Evolutionary conservation across 2,888 invertebrate species (phyloP).

Genomic region (Blastobasis adustella): DNA sequence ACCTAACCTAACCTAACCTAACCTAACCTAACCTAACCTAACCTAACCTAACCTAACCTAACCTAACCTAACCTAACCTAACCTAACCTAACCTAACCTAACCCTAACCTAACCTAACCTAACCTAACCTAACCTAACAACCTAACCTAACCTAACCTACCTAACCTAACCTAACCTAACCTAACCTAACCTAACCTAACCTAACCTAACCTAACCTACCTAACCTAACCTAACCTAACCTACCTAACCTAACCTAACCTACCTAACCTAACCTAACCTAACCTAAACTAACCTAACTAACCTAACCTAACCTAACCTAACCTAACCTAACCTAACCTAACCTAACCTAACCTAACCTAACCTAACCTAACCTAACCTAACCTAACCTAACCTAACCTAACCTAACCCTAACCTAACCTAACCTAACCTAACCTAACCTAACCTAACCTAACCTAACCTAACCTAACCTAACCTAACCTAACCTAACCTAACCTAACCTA

Average conservation of each 20-base stretch:
- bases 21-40: slow-evolving; percentile 16
- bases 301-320: slow-evolving; percentile 15
- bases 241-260: slow-evolving; percentile 12
- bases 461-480: slow-evolving; percentile 7
- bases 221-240: slow-evolving; percentile 13
- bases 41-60: slow-evolving; percentile 18
- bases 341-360: slow-evolving; percentile 19
- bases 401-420: slow-evolving; percentile 17
- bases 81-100: slow-evolving; percentile 12
- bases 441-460: slow-evolving; percentile 7
- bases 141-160: slow-evolving; percentile 11
- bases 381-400: slow-evolving; percentile 22
- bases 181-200: slow-evolving; percentile 13
- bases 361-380: slow-evolving; percentile 20
- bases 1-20: slow-evolving; percentile 15
- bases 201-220: slow-evolving; percentile 15
- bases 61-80: slow-evolving; percentile 16
- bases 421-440: slow-evolving; percentile 17
- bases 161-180: slow-evolving; percentile 12
- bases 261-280: slow-evolving; percentile 14
- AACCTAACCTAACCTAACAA: slow-evolving; percentile 11
- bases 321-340: slow-evolving; percentile 19
- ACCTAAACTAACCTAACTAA: slow-evolving; percentile 14
- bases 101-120: slow-evolving; percentile 11
- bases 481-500: slow-evolving; percentile 7